Evolutionary conservation across 2,797 vertebrate species (phyloP), one percentile per base, ranked within the genome.

Genomic region (Tenualosa thibaudeaui): DNA sequence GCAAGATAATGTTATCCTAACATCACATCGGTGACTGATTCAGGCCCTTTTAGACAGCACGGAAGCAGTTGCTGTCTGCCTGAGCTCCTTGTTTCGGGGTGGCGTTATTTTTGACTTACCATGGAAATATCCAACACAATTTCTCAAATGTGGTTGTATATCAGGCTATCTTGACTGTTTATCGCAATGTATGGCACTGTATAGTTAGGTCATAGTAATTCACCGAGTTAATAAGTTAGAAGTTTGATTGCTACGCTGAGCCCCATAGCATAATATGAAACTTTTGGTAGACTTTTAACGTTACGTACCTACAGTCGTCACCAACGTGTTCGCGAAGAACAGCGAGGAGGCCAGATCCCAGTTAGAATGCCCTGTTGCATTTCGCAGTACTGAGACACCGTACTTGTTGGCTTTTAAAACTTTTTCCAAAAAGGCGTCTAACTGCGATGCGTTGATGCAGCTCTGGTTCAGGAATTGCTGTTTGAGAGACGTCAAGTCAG

Each of bases 291-390:
- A 43, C 40, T 75, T 5, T 22, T 49, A 5, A 31, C 31, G 31
- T 49, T 26, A 95, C 97, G 94, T 92, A 98, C 97, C 97, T 60
- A 98, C 96, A 10, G 97, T 98, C 83, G 97, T 98, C 87, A 98
- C 94, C 89, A 98, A 91, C 0, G 97, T 97, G 95, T 96, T 97
- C 90, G 96, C 94, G 90, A 97, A 98, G 94, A 98, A 98, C 92
- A 98, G 93, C 37, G 97, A 95, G 0, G 97, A 98, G 4, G 94
- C 92, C 88, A 98, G 90, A 93, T 98, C 97, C 97, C 97, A 98
- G 90, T 95, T 96, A 0, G 96, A 90, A 1, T 86, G 50, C 0
- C 56, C 68, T 0, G 96, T 93, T 2, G 92, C 24, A 90, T 97
- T 97, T 12, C 84, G 81, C 8, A 96, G 92, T 0, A 93, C 91